Conservation (phyloP, 2,888 invertebrate genomes). For the Eumacrocentrus americanus region DNA sequence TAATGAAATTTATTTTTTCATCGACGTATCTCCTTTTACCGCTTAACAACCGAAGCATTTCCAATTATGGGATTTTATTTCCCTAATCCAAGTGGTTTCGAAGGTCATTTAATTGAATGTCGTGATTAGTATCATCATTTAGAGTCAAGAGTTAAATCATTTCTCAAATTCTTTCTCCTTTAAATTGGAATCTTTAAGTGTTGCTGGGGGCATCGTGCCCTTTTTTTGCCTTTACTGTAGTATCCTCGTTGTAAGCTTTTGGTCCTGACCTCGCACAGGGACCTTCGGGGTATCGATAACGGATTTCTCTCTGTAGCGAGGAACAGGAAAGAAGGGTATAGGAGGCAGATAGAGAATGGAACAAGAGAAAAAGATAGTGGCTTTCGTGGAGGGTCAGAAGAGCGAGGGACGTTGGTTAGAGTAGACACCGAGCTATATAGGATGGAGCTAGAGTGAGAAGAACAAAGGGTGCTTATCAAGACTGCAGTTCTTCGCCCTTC, state of each 20-base stretch:
- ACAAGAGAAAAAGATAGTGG: conserved; percentile 11
- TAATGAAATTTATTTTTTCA: conserved; percentile 6
- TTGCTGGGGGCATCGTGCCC: too few species aligned
- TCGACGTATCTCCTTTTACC: too few species aligned
- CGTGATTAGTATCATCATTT: too few species aligned
- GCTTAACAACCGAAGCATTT: background rate
- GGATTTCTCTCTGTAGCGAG: conserved; percentile 42
- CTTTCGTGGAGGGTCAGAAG: conserved; percentile 4
- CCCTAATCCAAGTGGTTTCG: too few species aligned
- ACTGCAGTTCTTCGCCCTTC: conserved; percentile 49
- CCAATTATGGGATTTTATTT: conserved; percentile 5
- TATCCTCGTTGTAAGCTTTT: background rate
- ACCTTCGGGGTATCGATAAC: conserved; percentile 48
- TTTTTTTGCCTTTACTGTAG: too few species aligned
- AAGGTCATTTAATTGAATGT: too few species aligned
- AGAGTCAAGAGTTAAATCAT: too few species aligned
- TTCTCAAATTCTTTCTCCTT: too few species aligned
- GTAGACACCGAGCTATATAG: too few species aligned
- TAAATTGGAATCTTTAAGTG: too few species aligned
- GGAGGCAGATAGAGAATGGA: conserved; percentile 22
- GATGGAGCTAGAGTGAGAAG: conserved; percentile 37
- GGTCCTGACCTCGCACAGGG: conserved; percentile 21
- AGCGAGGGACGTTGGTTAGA: conserved; percentile 31
- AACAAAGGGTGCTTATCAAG: conserved; percentile 57
- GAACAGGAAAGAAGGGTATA: conserved; percentile 27